A percentile compares a stretch with the other conserved stretches of the same genome.
Conservation (phyloP, 2,888 invertebrate species). For the Boloria selene region DNA sequence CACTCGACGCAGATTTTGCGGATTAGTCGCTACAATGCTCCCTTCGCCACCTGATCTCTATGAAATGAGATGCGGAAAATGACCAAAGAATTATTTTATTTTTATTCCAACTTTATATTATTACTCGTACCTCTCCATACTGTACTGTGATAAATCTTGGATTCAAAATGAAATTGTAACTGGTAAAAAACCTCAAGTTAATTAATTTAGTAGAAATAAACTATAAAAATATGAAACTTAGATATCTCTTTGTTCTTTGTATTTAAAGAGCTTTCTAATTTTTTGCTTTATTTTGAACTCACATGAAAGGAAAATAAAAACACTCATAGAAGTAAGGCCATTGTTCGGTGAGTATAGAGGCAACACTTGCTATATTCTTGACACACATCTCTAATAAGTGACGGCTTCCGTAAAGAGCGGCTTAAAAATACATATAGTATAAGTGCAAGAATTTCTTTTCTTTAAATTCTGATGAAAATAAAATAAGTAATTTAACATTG, state of each 20-base stretch:
- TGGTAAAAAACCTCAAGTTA: too few species aligned
- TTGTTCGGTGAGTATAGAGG: constrained; percentile 19
- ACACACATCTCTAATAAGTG: constrained; percentile 27
- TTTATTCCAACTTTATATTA: constrained; percentile 37
- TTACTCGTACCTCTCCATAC: too few species aligned
- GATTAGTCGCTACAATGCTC: constrained; percentile 49
- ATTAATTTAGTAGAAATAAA: too few species aligned
- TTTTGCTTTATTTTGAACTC: constrained; percentile 7
- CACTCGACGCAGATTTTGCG: constrained; percentile 54
- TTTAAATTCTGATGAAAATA: constrained; percentile 15
- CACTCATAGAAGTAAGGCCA: constrained; percentile 5
- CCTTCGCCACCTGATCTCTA: constrained; percentile 47
- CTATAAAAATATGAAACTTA: too few species aligned
- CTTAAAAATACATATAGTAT: constrained; percentile 13
- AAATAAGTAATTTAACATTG: constrained; percentile 14
- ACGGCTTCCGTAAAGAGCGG: constrained; percentile 19
- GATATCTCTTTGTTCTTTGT: too few species aligned
- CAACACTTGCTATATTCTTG: constrained; percentile 20
- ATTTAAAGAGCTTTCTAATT: not conserved
- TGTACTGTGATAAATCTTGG: not conserved
- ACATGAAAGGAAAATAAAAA: not conserved
- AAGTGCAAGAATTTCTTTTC: not conserved
- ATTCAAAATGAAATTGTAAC: too few species aligned
- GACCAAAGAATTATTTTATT: constrained; percentile 42
- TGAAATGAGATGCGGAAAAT: constrained; percentile 42